Evolutionary conservation across 2,797 vertebrate genomes (phyloP).

Genomic region (Oophaga sylvatica): DNA sequence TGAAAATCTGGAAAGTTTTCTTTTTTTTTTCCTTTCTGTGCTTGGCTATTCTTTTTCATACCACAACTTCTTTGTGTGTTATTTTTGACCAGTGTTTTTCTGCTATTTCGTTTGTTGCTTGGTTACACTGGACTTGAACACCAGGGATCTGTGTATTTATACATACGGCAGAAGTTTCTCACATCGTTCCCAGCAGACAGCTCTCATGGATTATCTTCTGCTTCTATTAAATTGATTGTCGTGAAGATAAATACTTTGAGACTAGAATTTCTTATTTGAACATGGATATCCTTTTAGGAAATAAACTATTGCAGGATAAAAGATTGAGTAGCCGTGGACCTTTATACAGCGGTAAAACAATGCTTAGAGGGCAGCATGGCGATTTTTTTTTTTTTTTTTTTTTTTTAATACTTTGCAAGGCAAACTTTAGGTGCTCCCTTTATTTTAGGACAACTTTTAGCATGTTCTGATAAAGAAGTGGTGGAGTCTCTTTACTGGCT

Average conservation of each 20-base stretch:
- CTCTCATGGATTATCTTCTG: background rate
- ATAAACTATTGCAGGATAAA: background rate
- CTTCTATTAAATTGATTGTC: background rate
- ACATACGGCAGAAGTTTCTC: slow-evolving; percentile 62
- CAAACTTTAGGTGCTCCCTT: too few relatives aligned
- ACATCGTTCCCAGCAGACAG: slow-evolving; percentile 42
- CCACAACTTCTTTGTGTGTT: slow-evolving; percentile 58
- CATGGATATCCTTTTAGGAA: background rate
- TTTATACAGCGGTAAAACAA: too few relatives aligned
- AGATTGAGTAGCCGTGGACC: too few relatives aligned
- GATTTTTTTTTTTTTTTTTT: too few relatives aligned
- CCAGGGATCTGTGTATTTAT: slow-evolving; percentile 72
- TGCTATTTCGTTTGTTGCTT: slow-evolving; percentile 70
- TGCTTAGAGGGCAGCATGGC: too few relatives aligned
- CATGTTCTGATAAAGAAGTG: too few relatives aligned
- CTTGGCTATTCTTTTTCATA: slow-evolving; percentile 54
- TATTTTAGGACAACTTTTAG: too few relatives aligned
- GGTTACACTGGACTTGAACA: slow-evolving; percentile 65
- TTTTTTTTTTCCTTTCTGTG: slow-evolving; percentile 23
- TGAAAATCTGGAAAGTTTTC: slow-evolving; percentile 29
- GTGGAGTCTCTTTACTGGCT: too few relatives aligned
- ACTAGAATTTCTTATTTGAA: background rate
- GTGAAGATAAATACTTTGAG: background rate
- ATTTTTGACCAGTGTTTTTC: slow-evolving; percentile 69
- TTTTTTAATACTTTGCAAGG: too few relatives aligned